A percentile compares a stretch with the other conserved stretches of the same genome.
These are phyloP conservation scores for Calyptomena viridis DNA, from an alignment of 2,113 vertebrate species.

Conservation along the genomic window DNA sequence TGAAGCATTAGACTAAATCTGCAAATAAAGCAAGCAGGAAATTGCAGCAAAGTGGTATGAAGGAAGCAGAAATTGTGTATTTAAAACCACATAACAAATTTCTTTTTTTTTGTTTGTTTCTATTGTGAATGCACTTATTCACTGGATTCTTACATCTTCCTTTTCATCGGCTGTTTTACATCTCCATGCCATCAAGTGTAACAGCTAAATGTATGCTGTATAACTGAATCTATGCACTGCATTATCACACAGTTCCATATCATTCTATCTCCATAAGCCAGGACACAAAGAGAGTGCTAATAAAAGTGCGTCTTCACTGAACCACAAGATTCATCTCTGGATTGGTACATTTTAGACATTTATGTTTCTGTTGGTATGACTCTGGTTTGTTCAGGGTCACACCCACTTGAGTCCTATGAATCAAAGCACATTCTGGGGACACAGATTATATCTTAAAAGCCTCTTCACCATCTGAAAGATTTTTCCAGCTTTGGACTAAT, in stretches of 20 bases:
- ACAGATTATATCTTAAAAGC: neutral
- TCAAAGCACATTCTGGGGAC: neutral
- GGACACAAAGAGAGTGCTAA: neutral
- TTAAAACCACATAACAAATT: neutral
- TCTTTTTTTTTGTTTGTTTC: neutral
- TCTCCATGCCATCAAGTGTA: neutral
- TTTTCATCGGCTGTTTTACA: neutral
- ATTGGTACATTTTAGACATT: neutral
- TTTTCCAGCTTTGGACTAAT: neutral
- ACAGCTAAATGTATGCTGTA: neutral
- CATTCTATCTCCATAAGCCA: neutral
- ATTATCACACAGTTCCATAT: neutral
- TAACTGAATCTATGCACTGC: neutral
- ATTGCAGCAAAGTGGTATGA: neutral
- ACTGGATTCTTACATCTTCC: neutral
- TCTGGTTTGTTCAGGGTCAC: neutral
- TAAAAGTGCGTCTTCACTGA: neutral
- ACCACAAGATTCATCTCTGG: neutral
- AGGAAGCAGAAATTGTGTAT: neutral
- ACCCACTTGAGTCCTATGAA: neutral
- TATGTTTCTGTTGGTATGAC: neutral
- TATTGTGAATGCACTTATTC: neutral
- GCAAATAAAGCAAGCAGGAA: neutral
- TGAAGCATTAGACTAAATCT: neutral
- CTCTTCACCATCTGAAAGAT: neutral